Conservation (phyloP, 2,113 vertebrate species). For the Sinocyclocheilus maitianheensis region DNA sequence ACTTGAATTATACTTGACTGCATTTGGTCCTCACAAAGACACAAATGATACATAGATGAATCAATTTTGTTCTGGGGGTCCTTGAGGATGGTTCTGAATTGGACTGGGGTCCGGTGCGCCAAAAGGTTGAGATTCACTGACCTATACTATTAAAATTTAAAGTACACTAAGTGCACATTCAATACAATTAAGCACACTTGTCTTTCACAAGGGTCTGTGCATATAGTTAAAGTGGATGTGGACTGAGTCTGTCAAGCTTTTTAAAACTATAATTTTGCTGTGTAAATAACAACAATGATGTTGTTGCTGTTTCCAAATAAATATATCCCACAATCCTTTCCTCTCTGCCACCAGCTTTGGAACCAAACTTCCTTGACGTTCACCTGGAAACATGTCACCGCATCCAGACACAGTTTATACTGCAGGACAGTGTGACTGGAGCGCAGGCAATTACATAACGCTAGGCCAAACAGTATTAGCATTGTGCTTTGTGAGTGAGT, state of each 20-base stretch:
- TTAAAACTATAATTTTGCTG: not conserved
- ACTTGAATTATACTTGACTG: too few species aligned
- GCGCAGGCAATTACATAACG: conserved; percentile 61
- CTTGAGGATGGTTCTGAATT: too few species aligned
- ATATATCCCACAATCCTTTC: conserved; percentile 1
- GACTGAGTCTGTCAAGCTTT: not conserved
- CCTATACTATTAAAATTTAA: not conserved
- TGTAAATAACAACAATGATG: not conserved
- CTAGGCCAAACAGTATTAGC: conserved; percentile 61
- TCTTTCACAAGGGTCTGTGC: not conserved
- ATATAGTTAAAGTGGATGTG: not conserved
- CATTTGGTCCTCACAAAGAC: too few species aligned
- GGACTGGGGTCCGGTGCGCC: too few species aligned
- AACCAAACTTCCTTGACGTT: conserved; percentile 9
- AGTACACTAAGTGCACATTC: not conserved
- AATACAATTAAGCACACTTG: not conserved
- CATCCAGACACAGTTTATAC: conserved; percentile 19
- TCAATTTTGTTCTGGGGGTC: too few species aligned
- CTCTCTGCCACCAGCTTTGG: not conserved
- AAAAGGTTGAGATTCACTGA: too few species aligned
- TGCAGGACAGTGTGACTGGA: not conserved
- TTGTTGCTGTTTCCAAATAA: not conserved
- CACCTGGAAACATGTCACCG: conserved; percentile 22
- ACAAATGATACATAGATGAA: too few species aligned
- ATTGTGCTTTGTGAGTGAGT: conserved; percentile 58